These are phyloP conservation scores for Falco novaeseelandiae DNA, from an alignment of 2,797 vertebrate species.

Conservation along the genomic window DNA sequence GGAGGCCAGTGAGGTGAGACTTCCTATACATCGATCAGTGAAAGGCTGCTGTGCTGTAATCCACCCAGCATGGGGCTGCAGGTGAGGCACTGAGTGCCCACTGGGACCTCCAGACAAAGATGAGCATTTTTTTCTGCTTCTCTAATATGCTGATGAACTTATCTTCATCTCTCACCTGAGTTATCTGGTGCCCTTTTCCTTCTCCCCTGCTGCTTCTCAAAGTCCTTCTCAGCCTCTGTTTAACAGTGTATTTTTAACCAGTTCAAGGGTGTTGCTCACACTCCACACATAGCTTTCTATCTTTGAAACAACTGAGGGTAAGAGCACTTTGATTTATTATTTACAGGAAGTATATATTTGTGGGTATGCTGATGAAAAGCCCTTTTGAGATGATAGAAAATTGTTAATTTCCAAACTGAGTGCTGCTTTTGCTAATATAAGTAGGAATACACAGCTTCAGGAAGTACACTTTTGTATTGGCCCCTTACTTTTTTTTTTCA, in stretches of 20 bases:
- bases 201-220: not conserved
- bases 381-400: not conserved
- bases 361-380: constrained; percentile 15
- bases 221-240: not conserved
- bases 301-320: not conserved
- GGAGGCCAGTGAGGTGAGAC: not conserved
- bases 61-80: rapidly evolving
- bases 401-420: not conserved
- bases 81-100: rapidly evolving
- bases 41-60: not conserved
- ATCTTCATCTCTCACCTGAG: not conserved
- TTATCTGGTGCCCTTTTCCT: not conserved
- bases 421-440: not conserved
- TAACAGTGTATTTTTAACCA: not conserved
- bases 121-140: not conserved
- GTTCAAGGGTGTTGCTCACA: not conserved
- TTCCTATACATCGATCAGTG: rapidly evolving
- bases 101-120: not conserved
- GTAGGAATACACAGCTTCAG: not conserved
- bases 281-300: not conserved
- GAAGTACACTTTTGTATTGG: not conserved
- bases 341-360: not conserved
- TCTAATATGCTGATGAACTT: not conserved
- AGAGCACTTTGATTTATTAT: constrained; percentile 17
- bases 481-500: not conserved